These are phyloP conservation scores for Porites divaricata DNA, from an alignment of 92 coral and sea anemone genomes.

Conservation along the genomic window DNA sequence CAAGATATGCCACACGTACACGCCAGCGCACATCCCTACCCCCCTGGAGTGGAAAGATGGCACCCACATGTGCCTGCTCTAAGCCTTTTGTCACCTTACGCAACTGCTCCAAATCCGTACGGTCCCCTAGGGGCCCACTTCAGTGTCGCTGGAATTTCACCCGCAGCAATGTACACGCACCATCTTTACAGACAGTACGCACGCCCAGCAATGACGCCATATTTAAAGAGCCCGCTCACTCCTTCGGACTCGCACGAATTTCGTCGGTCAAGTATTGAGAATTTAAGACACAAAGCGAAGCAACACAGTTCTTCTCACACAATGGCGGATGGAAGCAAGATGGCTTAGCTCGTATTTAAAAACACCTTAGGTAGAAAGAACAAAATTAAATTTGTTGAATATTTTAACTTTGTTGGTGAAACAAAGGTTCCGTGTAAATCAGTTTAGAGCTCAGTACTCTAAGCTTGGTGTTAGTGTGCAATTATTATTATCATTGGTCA, in stretches of 20 bases:
- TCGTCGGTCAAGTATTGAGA: constrained; percentile 83
- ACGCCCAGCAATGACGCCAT: constrained; percentile 78
- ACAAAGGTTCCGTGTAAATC: background rate
- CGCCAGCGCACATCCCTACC: constrained; percentile 51
- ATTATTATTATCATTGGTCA: background rate
- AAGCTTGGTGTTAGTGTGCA: background rate
- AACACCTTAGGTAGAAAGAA: background rate
- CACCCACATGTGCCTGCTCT: constrained; percentile 89
- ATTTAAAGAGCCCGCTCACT: constrained; percentile 63
- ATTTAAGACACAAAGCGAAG: constrained; percentile 81
- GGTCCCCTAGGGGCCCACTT: constrained; percentile 75
- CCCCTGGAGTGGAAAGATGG: constrained; percentile 78
- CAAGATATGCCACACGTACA: constrained; percentile 71
- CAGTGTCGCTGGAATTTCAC: constrained; percentile 44
- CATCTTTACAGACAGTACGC: constrained; percentile 72
- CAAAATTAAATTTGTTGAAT: background rate
- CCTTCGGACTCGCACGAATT: constrained; percentile 67
- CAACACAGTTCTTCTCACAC: constrained; percentile 55
- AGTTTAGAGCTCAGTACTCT: background rate
- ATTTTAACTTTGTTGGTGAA: background rate
- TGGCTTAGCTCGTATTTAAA: constrained; percentile 3
- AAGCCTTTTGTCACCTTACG: constrained; percentile 88
- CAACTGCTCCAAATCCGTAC: constrained; percentile 79
- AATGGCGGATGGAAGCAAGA: constrained; percentile 17
- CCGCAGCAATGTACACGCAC: constrained; percentile 72